phyloP scores from a whole-genome alignment of 30 jellyfish, hydroid and myxozoan species.

The Turritopsis dohrnii region DNA sequence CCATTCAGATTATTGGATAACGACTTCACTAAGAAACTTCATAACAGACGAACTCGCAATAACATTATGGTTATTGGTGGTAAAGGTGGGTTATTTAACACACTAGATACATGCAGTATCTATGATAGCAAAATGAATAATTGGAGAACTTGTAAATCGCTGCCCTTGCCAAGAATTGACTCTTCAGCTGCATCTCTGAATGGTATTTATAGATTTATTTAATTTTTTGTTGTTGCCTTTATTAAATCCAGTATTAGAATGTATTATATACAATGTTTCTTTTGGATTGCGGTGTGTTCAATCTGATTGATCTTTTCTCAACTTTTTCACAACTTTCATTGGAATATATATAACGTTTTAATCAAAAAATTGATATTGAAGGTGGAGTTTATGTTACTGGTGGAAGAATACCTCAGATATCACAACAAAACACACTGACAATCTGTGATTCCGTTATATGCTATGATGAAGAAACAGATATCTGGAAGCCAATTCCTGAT shows the following conservation, averaged over 20 bases:
- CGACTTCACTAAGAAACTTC: constrained; percentile 27
- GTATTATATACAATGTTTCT: too few species aligned
- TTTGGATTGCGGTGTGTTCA: too few species aligned
- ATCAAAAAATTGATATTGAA: too few species aligned
- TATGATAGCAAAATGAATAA: constrained; percentile 25
- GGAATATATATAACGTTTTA: too few species aligned
- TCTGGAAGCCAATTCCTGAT: constrained; percentile 5
- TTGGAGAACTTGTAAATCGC: constrained; percentile 52
- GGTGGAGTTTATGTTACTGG: constrained; percentile 27
- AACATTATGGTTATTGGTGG: constrained; percentile 73
- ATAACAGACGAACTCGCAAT: constrained; percentile 52
- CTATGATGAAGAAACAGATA: constrained; percentile 7
- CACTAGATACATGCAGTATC: constrained; percentile 45
- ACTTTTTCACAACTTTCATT: too few species aligned
- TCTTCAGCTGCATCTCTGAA: constrained; percentile 68
- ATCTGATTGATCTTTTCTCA: too few species aligned
- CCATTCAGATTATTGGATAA: constrained; percentile 49
- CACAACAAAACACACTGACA: background rate
- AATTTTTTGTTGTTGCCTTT: background rate
- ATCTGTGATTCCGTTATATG: background rate
- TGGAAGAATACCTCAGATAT: background rate
- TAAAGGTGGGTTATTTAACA: constrained; percentile 55
- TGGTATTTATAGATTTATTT: constrained; percentile 47
- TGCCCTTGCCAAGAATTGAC: constrained; percentile 54
- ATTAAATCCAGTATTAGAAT: too few species aligned